Base-by-base conservation (phyloP, 2,113 vertebrate genomes). In the Pseudolaguvia tuberculata region DNA sequence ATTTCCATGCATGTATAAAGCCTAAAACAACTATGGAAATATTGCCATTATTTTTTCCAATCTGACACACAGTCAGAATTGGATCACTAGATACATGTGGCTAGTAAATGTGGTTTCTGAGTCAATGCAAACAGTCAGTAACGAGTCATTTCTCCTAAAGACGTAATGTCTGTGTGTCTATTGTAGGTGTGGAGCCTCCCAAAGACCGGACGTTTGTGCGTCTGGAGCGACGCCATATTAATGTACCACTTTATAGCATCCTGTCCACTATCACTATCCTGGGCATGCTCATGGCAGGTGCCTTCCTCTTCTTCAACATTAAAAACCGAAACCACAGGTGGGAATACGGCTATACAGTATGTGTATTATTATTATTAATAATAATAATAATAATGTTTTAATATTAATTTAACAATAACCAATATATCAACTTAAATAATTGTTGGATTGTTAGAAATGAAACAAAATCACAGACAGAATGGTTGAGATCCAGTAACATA, bases 251-350 rank as follows among this genome's bases (percentile, higher is more conserved):
- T 39, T 99, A 99, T 85, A 98, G 96, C 89, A 97, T 99, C 85
- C 92, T 99, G 52, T 99, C 97, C 25, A 95, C 94, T 76, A 93
- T 99, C 82, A 99, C 97, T 65, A 93, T 97, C 72, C 88, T 99
- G 27, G 96, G 97, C 83, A 98, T 99, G 95, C 92, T 99, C 81
- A 99, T 99, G 96, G 96, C 94, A 20, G 94, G 96, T 2, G 94
- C 95, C 57, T 99, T 99, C 78, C 88, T 99, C 71, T 98, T 99
- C 89, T 99, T 99, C 82, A 99, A 99, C 87, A 98, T 99, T 87
- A 99, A 99, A 92, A 99, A 99, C 86, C 91, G 96, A 77, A 99
- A 99, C 84, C 97, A 99, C 85, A 98, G 97, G 96, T 99, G 88
- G 93, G 92, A 10, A 29, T 11, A 29, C 9, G 51, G 42, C n/a